Conservation (phyloP, 2,113 vertebrate species). For the Sitta europaea region DNA sequence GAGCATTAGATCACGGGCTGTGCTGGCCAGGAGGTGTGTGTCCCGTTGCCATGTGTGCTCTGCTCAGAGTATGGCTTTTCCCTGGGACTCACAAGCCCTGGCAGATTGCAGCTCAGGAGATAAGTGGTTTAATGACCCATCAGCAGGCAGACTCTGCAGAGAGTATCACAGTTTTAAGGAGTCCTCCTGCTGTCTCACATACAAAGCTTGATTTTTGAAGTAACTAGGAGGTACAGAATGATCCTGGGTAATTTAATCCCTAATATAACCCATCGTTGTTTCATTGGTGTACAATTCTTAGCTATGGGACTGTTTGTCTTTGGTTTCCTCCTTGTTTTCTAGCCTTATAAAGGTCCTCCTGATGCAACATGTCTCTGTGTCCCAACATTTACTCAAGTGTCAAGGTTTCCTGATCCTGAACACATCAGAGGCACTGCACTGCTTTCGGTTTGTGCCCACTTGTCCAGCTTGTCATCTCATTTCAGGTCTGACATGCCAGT, state of each 20-base stretch:
- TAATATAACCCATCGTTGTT: fast-evolving
- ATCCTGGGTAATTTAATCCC: not conserved
- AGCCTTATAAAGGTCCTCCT: not conserved
- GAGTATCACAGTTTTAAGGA: not conserved
- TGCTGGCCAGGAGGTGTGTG: not conserved
- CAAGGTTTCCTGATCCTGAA: not conserved
- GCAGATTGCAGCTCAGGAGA: not conserved
- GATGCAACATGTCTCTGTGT: not conserved
- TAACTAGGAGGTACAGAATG: not conserved
- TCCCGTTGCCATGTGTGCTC: not conserved
- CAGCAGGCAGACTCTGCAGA: not conserved
- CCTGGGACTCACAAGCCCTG: not conserved
- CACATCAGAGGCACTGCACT: not conserved
- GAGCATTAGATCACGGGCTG: not conserved
- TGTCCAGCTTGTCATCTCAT: not conserved
- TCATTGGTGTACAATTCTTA: not conserved
- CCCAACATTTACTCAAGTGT: not conserved
- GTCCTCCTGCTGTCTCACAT: not conserved
- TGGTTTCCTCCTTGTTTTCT: not conserved
- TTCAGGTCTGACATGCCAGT: not conserved
- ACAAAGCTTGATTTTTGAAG: not conserved
- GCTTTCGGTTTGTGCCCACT: not conserved
- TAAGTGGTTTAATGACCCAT: not conserved
- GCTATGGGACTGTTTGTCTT: not conserved
- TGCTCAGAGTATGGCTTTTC: not conserved